A percentile compares a stretch with the other conserved stretches of the same genome.
Evolutionary conservation across 2,113 vertebrate species (phyloP).

Genomic region (Brachyistius frenatus): DNA sequence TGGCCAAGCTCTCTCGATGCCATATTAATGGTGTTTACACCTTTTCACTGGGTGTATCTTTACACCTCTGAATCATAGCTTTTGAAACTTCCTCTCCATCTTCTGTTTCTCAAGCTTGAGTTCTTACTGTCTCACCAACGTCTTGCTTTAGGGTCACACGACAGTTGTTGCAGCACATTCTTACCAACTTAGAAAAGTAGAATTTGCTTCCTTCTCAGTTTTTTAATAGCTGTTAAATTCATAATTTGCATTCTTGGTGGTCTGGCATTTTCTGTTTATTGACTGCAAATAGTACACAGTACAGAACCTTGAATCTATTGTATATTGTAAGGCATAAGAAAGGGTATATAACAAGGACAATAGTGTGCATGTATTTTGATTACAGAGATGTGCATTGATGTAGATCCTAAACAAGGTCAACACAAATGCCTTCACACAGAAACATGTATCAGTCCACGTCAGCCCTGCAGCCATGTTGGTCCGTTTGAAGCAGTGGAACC

Average conservation of each 20-base stretch:
- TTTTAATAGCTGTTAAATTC: conserved; percentile 25
- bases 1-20: conserved; percentile 49
- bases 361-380: conserved; percentile 21
- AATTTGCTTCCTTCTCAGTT: conserved; percentile 19
- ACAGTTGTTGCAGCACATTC: background rate
- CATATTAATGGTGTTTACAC: conserved; percentile 75
- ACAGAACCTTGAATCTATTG: background rate
- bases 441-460: conserved; percentile 39
- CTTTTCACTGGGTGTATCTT: conserved; percentile 63
- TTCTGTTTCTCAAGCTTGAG: conserved; percentile 37
- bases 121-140: conserved; percentile 30
- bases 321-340: background rate
- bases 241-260: background rate
- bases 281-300: background rate
- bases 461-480: conserved; percentile 55
- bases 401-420: conserved; percentile 44
- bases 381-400: conserved; percentile 47
- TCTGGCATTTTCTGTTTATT: conserved; percentile 23
- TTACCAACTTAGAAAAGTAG: background rate
- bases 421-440: conserved; percentile 39
- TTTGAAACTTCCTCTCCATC: conserved; percentile 56
- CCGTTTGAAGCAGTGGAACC: conserved; percentile 77
- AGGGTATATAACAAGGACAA: conserved; percentile 10
- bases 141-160: conserved; percentile 28
- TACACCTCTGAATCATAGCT: conserved; percentile 65